Base-by-base conservation (phyloP, 2,888 invertebrate genomes). In the Platycheirus albimanus region DNA sequence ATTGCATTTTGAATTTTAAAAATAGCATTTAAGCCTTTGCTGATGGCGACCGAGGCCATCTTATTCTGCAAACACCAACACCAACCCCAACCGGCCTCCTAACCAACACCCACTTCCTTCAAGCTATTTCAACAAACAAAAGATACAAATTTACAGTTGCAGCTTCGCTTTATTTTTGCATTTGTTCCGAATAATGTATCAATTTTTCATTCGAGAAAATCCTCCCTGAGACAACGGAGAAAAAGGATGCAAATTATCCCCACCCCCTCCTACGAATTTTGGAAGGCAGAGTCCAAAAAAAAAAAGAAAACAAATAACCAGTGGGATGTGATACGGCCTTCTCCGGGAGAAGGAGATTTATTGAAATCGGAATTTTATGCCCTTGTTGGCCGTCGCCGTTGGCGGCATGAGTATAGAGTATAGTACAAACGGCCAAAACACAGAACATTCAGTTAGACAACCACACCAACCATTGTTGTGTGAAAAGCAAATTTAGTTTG, bases 341-440 rank as follows among this genome's bases (percentile, higher is more conserved):
- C 15, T 51, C n/a, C n/a, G 51, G 38, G 38, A 30, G 20, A 43
- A 41, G 36, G 43, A 61, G 58, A 69, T 76, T 76, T 76, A 69
- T 69, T 69, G 61, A 43, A 71, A 71, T 61, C 61, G 58, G 45
- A 52, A 56, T 74, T 74, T 74, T 66, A 76, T 76, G 67, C 75
- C 67, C 19, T 33, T 10, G 30, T 33, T 28, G 43, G 19, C 15
- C 30, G 47, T 10, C n/a, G 24, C 20, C 17, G 13, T 1, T 15
- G 56, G 58, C 41, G 24, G 38, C 15, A 33, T n/a, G 5, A 8
- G 30, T 8, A 41, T 30, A 52, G 45, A 66, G 43, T n/a, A 67
- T 75, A 49, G 49, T 28, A n/a, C 49, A 52, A 56, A 66, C 51
- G 45, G 56, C 51, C 20, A 30, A 41, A 75, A 20, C 49, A 51